Evolutionary conservation across 2,113 vertebrate genomes (phyloP), one percentile per base, ranked within the genome.

Genomic region (Himantopus leucocephalus): DNA sequence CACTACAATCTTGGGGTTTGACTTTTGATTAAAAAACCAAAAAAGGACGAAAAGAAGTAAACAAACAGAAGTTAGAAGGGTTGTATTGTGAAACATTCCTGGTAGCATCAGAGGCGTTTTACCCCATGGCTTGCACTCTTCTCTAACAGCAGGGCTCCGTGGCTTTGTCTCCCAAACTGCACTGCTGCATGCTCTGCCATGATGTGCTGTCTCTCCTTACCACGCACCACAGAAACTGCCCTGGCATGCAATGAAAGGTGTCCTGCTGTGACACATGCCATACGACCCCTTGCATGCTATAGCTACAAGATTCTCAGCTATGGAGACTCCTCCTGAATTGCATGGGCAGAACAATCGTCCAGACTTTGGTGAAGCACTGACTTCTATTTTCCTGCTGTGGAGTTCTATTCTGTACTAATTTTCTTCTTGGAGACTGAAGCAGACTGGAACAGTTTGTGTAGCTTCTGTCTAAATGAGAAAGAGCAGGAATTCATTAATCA

Each of bases 391-490:
- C 66, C 77, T 56, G 9, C 64, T 53, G 5, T 22, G 56, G 29
- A 30, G 19, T 75, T 94, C 20, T 72, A 76, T 60, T 81, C 43
- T 64, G 23, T 35, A 67, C 18, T 73, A n/a, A 41, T 76, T 92
- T 94, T 84, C 75, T 74, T 89, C 84, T 82, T 68, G 70, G 77
- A 85, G 58, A 45, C 87, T 64, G 77, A 75, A 91, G 62, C 91
- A 79, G 74, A 52, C 66, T 90, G 84, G 47, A 95, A 75, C 52
- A 63, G 52, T 72, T 89, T 7, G 2, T n/a, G 47, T 75, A 48
- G 77, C 77, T 95, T 91, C 87, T 93, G 85, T 75, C 81, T 92
- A 73, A 88, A 85, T 26, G 48, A 94, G 71, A 85, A 90, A 82
- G 71, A 88, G 48, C 32, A 70, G 66, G 67, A 60, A 79, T 88